A percentile compares a stretch with the other conserved stretches of the same genome.
Conservation (phyloP, 2,113 vertebrate genomes). For the Ranitomeya variabilis region DNA sequence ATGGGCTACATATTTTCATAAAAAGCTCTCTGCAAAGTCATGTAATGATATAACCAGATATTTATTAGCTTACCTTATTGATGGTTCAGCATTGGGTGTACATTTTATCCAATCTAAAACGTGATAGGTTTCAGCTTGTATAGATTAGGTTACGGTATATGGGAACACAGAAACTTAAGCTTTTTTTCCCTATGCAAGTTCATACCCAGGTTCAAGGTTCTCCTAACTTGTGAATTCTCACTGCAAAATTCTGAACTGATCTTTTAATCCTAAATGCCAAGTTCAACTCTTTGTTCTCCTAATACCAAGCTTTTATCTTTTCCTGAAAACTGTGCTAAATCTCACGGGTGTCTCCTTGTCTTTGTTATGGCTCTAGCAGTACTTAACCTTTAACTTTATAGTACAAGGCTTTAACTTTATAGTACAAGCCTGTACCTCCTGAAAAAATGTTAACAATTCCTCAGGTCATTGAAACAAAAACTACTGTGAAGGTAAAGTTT, state of each 20-base stretch:
- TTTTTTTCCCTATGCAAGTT: constrained; percentile 29
- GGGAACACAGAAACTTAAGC: constrained; percentile 28
- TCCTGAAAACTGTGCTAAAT: constrained; percentile 50
- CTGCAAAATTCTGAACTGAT: constrained; percentile 49
- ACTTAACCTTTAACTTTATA: constrained; percentile 48
- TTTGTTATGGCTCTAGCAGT: constrained; percentile 47
- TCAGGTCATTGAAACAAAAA: background rate
- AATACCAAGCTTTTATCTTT: constrained; percentile 51
- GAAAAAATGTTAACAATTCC: background rate
- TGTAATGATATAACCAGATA: too few species aligned
- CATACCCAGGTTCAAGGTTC: constrained; percentile 44
- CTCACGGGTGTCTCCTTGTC: constrained; percentile 40
- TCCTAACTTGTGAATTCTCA: constrained; percentile 49
- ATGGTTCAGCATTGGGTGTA: too few species aligned
- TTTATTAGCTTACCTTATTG: too few species aligned
- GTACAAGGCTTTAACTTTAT: constrained; percentile 28
- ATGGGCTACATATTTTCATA: too few species aligned
- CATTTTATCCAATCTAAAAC: background rate
- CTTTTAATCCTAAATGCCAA: constrained; percentile 57
- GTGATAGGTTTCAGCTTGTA: background rate
- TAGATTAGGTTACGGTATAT: constrained; percentile 14
- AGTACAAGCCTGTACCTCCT: constrained; percentile 29
- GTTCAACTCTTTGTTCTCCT: constrained; percentile 55
- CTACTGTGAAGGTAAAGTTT: constrained; percentile 24
- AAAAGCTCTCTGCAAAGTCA: too few species aligned